Conservation (phyloP, 2,888 invertebrate species). For the Tenthredo mesomela region DNA sequence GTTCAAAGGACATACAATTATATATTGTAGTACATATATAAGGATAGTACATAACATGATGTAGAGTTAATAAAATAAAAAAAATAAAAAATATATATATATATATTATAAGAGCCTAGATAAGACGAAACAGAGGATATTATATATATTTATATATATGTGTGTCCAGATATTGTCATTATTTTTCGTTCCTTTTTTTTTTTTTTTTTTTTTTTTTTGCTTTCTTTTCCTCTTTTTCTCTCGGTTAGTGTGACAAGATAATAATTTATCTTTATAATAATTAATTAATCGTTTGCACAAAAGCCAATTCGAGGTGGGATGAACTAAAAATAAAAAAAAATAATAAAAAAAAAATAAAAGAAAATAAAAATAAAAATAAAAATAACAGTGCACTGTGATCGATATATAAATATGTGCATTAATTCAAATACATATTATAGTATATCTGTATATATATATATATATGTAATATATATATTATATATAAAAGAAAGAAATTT, state of each 20-base stretch:
- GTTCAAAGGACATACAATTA: slow-evolving; percentile 24
- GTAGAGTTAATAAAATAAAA: not conserved
- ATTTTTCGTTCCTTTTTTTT: slow-evolving; percentile 47
- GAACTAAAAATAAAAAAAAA: not conserved
- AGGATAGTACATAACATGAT: slow-evolving; percentile 18
- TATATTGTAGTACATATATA: slow-evolving; percentile 19
- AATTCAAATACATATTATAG: slow-evolving; percentile 33
- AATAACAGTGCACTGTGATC: slow-evolving; percentile 22
- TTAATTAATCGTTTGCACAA: not conserved
- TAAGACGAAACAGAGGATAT: slow-evolving; percentile 24
- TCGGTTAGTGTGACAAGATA: not conserved
- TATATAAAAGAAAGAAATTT: not conserved
- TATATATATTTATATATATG: not conserved
- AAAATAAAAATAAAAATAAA: not conserved
- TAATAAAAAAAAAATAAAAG: not conserved
- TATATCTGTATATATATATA: not conserved
- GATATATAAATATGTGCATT: slow-evolving; percentile 12
- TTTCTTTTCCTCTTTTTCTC: slow-evolving; percentile 15
- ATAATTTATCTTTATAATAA: not conserved
- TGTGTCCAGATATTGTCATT: slow-evolving; percentile 51
- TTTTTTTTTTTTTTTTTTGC: slow-evolving; percentile 20
- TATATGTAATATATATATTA: too few relatives aligned
- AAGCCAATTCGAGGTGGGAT: not conserved
- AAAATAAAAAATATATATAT: too few relatives aligned
- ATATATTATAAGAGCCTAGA: not conserved